Evolutionary conservation across 1,140 invertebrate genomes (phyloP).

Genomic region (Aporrectodea caliginosa): DNA sequence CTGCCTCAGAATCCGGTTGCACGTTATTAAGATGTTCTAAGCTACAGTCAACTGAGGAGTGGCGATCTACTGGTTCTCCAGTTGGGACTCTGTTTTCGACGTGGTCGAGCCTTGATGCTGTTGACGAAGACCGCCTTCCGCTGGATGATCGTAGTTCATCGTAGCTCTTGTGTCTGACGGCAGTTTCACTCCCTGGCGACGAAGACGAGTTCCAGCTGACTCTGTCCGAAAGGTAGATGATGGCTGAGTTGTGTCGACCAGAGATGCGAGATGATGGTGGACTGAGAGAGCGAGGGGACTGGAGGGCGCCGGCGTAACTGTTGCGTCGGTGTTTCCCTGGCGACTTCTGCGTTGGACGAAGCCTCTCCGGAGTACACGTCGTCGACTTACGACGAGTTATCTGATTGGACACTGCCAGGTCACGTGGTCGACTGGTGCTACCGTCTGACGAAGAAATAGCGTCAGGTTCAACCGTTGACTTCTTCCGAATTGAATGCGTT

Average conservation of each 20-base stretch:
- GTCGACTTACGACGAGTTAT: not conserved
- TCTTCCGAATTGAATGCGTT: not conserved
- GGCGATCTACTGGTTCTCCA: too few species aligned
- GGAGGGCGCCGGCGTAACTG: not conserved
- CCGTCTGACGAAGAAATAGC: not conserved
- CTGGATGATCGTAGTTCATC: not conserved
- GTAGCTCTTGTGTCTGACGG: not conserved
- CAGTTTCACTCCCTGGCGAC: not conserved
- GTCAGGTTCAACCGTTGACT: not conserved
- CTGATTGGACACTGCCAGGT: not conserved
- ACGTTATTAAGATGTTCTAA: too few species aligned
- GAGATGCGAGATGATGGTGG: not conserved
- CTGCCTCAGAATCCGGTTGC: too few species aligned
- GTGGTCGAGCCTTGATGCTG: not conserved
- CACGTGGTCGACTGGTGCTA: not conserved
- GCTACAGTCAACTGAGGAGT: too few species aligned
- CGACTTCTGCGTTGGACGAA: not conserved
- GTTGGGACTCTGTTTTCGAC: too few species aligned
- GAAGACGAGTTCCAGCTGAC: not conserved
- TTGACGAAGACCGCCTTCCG: not conserved
- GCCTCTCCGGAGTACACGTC: not conserved
- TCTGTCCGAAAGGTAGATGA: not conserved
- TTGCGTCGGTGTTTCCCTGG: not conserved
- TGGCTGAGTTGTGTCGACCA: not conserved
- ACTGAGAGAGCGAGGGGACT: not conserved